Conservation (phyloP, 2,888 invertebrate genomes). For the Pristionchus mayeri region DNA sequence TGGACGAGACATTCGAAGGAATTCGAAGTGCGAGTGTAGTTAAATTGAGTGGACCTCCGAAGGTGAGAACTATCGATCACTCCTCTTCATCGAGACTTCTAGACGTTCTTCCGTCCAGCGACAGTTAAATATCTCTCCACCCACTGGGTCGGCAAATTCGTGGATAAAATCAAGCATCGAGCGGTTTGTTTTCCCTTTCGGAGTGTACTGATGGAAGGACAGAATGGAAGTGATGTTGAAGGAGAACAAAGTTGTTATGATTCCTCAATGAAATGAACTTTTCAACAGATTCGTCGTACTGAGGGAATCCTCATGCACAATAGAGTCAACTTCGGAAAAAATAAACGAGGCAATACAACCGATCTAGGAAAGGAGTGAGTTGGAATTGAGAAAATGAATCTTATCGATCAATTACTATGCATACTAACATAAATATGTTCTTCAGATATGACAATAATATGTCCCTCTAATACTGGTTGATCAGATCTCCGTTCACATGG, state of each 20-base stretch:
- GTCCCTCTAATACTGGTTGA: too few relatives aligned
- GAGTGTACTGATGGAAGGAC: too few relatives aligned
- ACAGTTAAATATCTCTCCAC: conserved; percentile 18
- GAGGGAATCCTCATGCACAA: conserved; percentile 21
- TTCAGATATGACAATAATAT: too few relatives aligned
- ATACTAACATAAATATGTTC: too few relatives aligned
- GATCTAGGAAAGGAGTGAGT: neutral
- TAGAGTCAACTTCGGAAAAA: neutral
- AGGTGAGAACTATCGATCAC: neutral
- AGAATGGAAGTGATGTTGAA: too few relatives aligned
- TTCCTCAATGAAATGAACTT: neutral
- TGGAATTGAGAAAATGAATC: too few relatives aligned
- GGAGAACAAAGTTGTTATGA: neutral
- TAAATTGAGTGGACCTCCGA: neutral
- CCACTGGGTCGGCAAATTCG: neutral
- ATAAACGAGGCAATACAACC: neutral
- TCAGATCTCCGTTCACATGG: neutral
- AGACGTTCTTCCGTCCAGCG: conserved; percentile 6
- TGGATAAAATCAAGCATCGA: neutral
- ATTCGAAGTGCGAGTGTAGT: neutral
- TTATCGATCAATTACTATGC: too few relatives aligned
- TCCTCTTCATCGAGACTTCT: too few relatives aligned
- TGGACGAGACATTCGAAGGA: neutral
- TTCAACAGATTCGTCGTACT: neutral
- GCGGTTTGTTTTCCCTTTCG: neutral